Evolutionary conservation across 2,113 vertebrate species (phyloP), one percentile per base, ranked within the genome.

Genomic region (Lutjanus erythropterus): DNA sequence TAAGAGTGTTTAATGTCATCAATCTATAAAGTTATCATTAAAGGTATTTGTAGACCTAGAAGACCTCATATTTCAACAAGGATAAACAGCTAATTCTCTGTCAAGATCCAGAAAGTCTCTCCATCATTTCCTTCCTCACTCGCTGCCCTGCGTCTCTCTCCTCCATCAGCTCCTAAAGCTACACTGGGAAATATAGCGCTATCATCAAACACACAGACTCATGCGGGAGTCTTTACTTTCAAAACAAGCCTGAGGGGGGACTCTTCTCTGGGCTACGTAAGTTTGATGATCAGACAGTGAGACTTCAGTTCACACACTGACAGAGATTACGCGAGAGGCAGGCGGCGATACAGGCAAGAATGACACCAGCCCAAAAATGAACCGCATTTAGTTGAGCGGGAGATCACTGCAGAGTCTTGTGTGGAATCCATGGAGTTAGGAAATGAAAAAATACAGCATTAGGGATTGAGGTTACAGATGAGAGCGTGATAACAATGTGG

Each of bases 181-280:
- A 61, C 25, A 41, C 59, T 61, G n/a, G 61, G 60, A 87, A 88
- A 89, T 85, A 78, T 19, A 52, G 62, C 31, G 72, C 91, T 94
- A 93, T 94, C 93, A 92, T 94, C 94, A 95, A 94, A 93, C 93
- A 93, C 86, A 84, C 94, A 89, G 89, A 92, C 82, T 87, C 73
- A 84, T 76, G 89, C 81, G 58, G 88, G 89, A 88, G 87, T 71
- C 79, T 89, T 88, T 76, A 74, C 88, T 86, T 82, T 90, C 83
- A 83, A 89, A 89, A 92, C 81, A 90, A 72, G 81, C 83, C 81
- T 39, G 68, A 88, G 85, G 90, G 91, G 78, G 70, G 81, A 80
- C 71, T 78, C 85, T 85, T 83, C 82, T 80, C 78, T 62, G 39
- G 75, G 88, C 75, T 84, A 67, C 64, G 65, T 52, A 89, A 86